Evolutionary conservation across 92 coral and sea anemone genomes (phyloP).

Genomic region (Phenganax subtilis): DNA sequence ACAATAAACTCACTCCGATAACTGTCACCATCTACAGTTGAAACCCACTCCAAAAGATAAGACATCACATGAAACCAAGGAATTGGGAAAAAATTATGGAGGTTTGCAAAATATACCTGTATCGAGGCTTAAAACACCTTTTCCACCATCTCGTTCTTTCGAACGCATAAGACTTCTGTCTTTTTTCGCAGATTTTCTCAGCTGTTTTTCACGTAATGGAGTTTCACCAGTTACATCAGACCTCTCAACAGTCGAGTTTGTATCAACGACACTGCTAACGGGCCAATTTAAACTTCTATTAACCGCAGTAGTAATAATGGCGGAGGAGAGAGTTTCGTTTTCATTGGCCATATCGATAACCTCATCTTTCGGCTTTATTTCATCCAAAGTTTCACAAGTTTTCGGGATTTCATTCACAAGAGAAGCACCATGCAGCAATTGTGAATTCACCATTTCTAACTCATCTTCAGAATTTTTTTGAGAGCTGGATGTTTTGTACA

Average conservation of each 20-base stretch:
- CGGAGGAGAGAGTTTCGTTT: not conserved
- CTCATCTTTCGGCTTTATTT: not conserved
- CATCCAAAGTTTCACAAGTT: not conserved
- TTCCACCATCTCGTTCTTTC: not conserved
- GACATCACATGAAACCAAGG: too few species aligned
- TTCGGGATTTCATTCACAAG: not conserved
- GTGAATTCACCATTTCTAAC: not conserved
- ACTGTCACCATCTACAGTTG: not conserved
- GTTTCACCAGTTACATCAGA: not conserved
- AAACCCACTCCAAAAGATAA: too few species aligned
- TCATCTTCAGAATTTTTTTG: constrained; percentile 47
- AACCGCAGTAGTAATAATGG: not conserved
- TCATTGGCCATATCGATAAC: not conserved
- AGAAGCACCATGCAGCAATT: not conserved
- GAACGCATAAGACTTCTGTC: not conserved
- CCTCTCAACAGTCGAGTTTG: not conserved
- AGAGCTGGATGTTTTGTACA: constrained; percentile 65
- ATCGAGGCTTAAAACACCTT: not conserved
- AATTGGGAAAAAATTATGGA: not conserved
- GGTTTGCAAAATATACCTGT: not conserved
- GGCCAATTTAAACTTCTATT: not conserved
- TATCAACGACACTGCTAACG: not conserved
- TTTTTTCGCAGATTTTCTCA: not conserved
- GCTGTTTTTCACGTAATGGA: not conserved
- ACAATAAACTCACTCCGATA: too few species aligned